Conservation (phyloP, 1,140 invertebrate species). For the Hermatobates lingyangjiaoensis region DNA sequence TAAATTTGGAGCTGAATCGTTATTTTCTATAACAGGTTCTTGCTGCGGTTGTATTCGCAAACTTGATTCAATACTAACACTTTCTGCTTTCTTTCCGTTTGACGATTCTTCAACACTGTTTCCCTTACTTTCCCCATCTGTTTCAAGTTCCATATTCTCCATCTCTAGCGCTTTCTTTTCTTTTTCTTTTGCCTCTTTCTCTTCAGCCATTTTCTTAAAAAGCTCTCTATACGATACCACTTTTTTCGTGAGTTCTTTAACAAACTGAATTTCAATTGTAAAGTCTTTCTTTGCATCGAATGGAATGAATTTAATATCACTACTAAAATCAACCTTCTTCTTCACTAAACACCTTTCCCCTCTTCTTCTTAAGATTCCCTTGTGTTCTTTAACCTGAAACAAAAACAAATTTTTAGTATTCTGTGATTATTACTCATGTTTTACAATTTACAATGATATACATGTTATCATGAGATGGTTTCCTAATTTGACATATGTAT, state of each 20-base stretch:
- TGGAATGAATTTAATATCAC: constrained; percentile 5
- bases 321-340: constrained; percentile 8
- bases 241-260: background rate
- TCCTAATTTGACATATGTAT: too few species aligned
- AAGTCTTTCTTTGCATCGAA: constrained; percentile 9
- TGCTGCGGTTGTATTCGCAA: too few species aligned
- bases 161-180: background rate
- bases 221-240: constrained; percentile 3
- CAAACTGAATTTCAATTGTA: constrained; percentile 9
- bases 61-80: too few species aligned
- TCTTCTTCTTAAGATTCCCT: constrained; percentile 3
- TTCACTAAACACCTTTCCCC: constrained; percentile 1
- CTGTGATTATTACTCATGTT: too few species aligned
- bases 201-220: background rate
- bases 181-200: constrained; percentile 1
- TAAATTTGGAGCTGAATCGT: too few species aligned
- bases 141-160: background rate
- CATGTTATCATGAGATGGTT: too few species aligned
- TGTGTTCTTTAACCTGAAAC: constrained; percentile 1
- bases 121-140: too few species aligned
- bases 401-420: too few species aligned
- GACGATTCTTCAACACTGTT: too few species aligned
- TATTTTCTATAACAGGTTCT: too few species aligned
- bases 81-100: too few species aligned
- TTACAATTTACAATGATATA: too few species aligned